Percentiles rank a stretch among this genome's conserved stretches.
These are phyloP conservation scores for Euura saliciscinereae DNA, from an alignment of 1,140 invertebrate genomes.

Conservation along the genomic window DNA sequence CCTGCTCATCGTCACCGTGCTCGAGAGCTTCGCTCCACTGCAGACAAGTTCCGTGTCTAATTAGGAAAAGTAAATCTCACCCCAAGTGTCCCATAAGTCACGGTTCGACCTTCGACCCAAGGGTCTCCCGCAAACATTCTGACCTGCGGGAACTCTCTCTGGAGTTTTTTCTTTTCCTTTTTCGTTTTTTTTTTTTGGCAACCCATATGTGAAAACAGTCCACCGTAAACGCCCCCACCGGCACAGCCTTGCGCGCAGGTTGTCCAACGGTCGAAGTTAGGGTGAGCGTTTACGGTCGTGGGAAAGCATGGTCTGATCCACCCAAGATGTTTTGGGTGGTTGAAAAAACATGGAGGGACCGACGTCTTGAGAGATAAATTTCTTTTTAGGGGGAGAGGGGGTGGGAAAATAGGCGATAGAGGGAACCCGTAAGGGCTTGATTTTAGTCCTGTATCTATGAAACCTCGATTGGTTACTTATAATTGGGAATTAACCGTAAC, in stretches of 20 bases:
- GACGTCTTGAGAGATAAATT: background rate
- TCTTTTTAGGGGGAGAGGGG: background rate
- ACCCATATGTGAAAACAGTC: constrained; percentile 44
- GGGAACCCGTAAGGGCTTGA: no score
- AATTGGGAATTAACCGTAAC: background rate
- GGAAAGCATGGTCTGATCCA: constrained; percentile 32
- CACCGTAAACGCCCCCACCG: constrained; percentile 30
- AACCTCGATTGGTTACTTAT: no score
- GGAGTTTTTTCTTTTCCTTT: background rate
- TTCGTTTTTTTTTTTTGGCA: constrained; percentile 31
- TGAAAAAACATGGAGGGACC: background rate
- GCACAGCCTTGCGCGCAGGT: constrained; percentile 18
- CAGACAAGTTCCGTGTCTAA: constrained; percentile 23
- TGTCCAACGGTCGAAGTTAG: constrained; percentile 31
- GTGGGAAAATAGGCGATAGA: no score
- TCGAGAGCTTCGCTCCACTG: no score
- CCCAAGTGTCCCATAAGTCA: constrained; percentile 23
- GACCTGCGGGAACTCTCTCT: background rate
- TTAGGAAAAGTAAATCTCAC: constrained; percentile 16
- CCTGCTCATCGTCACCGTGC: no score
- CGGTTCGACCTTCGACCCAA: constrained; percentile 15
- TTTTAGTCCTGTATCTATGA: no score
- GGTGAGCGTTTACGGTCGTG: constrained; percentile 35
- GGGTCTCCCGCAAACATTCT: constrained; percentile 8
- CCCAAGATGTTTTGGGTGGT: constrained; percentile 15